phyloP scores from a whole-genome alignment of 2,888 invertebrate species.

The Yponomeuta evonymella region DNA sequence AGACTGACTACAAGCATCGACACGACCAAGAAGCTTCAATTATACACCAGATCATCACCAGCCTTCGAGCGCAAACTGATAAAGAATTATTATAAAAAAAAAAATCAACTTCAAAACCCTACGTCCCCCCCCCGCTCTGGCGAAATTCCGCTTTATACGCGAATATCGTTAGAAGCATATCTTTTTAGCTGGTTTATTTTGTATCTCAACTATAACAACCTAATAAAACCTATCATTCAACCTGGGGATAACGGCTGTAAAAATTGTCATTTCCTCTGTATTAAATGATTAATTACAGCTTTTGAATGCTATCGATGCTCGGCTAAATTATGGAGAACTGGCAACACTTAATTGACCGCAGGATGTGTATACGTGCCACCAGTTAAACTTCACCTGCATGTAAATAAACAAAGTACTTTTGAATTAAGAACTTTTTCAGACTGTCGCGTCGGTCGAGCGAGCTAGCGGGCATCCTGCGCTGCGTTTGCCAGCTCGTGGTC shows the following conservation, averaged over 20 bases:
- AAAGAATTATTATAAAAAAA: no score
- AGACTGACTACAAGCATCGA: conserved; percentile 12
- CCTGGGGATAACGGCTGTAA: neutral
- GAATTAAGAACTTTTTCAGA: no score
- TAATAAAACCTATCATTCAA: neutral
- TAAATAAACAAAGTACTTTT: no score
- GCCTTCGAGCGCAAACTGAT: neutral
- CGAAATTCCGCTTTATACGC: no score
- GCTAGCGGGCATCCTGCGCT: no score
- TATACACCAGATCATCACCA: neutral
- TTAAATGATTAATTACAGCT: neutral
- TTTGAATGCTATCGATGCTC: neutral
- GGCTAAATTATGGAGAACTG: neutral
- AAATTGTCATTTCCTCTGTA: neutral
- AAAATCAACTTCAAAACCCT: no score
- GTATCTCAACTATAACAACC: neutral
- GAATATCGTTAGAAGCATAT: no score
- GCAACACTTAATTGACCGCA: neutral
- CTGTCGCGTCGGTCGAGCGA: no score
- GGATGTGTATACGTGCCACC: neutral
- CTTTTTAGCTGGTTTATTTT: no score
- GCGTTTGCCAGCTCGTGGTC: no score
- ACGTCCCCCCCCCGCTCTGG: no score
- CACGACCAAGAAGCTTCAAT: conserved; percentile 12
- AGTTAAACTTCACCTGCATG: no score